Evolutionary conservation across 2,888 invertebrate species (phyloP), one percentile per base, ranked within the genome.

Genomic region (Eristalis arbustorum): DNA sequence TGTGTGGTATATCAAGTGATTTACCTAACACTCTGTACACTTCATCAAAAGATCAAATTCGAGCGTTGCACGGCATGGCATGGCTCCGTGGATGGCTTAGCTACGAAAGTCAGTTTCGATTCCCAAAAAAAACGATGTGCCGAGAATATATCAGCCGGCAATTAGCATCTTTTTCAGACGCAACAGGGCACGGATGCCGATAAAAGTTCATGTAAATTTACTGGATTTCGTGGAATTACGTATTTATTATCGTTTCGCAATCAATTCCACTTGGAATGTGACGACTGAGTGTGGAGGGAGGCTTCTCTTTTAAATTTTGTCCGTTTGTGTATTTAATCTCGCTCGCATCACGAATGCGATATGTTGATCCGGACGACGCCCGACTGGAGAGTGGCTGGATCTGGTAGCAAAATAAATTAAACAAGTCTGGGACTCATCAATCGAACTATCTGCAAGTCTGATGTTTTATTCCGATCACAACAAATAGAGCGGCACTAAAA

Each of bases 161-260:
- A 73, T 79, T 79, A 67, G 61, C 72, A 72, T 67, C 67, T 40
- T 67, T 66, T 59, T 72, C 61, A 49, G 72, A 72, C 49, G 42
- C 59, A 72, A 49, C 67, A 42, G 67, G 40, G 31, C 72, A 22
- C 49, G 49, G 59, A 59, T 25, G 25, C 25, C 64, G 61, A 67
- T 56, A 66, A 66, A 71, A 59, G 71, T 49, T 72, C 42, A 78
- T 78, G 71, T 72, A 72, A 78, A 72, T 79, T 71, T 42, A n/a
- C 31, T 40, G 56, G 31, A 22, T 63, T 78, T 79, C 72, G 72
- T 79, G 49, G 72, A 79, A 79, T 66, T 61, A 37, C 25, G 56
- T 49, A 71, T 77, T 77, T 77, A 64, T 78, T 78, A 78, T 71
- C 78, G 57, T 42, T 64, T 71, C 57, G 14, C 28, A 71, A 56